These are phyloP conservation scores for Fopius arisanus DNA, from an alignment of 1,140 invertebrate species.

Conservation along the genomic window DNA sequence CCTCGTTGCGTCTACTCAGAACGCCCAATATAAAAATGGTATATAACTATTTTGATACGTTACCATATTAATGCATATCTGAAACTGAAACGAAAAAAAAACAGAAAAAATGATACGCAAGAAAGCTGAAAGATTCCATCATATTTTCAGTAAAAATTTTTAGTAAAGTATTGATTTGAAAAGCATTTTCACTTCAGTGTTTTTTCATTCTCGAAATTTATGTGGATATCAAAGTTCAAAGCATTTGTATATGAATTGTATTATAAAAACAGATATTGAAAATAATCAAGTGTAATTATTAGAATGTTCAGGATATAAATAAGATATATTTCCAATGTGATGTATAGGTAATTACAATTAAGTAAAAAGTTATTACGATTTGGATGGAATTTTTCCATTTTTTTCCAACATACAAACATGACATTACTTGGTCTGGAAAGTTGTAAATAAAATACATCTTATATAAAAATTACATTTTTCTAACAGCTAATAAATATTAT, in stretches of 20 bases:
- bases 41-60: not conserved
- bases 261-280: constrained; percentile 37
- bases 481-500: constrained; percentile 7
- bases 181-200: constrained; percentile 43
- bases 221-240: not conserved
- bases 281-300: constrained; percentile 36
- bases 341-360: constrained; percentile 44
- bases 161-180: not conserved
- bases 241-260: constrained; percentile 39
- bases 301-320: constrained; percentile 17
- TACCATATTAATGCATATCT: not conserved
- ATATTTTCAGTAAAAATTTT: not conserved
- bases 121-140: not conserved
- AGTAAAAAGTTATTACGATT: constrained; percentile 26
- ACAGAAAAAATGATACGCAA: not conserved
- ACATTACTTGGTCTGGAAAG: constrained; percentile 3
- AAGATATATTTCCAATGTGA: constrained; percentile 50
- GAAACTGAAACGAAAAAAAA: not conserved
- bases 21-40: not conserved
- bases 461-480: constrained; percentile 23
- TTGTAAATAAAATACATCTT: constrained; percentile 32
- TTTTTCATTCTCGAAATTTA: constrained; percentile 38
- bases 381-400: constrained; percentile 21
- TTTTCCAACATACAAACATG: not conserved
- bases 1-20: too few species aligned